Percentiles rank a stretch among this genome's conserved stretches.
Evolutionary conservation across 1,140 invertebrate genomes (phyloP).

Genomic region (Artemia franciscana): DNA sequence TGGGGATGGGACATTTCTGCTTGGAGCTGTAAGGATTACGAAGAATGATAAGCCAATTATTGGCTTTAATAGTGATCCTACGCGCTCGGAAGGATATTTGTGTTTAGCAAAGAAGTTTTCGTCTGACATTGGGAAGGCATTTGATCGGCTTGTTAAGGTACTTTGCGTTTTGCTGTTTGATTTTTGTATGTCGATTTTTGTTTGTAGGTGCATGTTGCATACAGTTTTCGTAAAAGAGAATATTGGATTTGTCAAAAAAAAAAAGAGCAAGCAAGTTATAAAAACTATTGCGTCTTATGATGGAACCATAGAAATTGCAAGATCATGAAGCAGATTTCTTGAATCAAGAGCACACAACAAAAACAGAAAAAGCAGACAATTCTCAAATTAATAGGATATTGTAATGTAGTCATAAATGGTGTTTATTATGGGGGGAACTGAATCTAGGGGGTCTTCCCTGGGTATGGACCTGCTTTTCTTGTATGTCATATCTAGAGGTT

Average conservation of each 20-base stretch:
- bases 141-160: constrained; percentile 39
- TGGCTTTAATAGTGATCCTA: constrained; percentile 93
- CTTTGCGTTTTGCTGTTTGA: constrained; percentile 17
- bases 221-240: neutral
- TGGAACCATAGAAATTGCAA: too few relatives aligned
- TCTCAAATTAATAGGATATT: too few relatives aligned
- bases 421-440: too few relatives aligned
- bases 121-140: constrained; percentile 37
- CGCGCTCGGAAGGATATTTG: constrained; percentile 72
- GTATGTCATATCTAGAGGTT: too few relatives aligned
- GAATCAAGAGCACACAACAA: too few relatives aligned
- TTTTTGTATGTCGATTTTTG: neutral
- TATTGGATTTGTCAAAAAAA: neutral
- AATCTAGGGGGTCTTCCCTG: too few relatives aligned
- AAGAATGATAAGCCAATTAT: constrained; percentile 60
- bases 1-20: constrained; percentile 91
- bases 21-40: constrained; percentile 63
- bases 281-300: too few relatives aligned
- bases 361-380: too few relatives aligned
- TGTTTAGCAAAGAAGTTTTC: constrained; percentile 59
- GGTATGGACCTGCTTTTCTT: too few relatives aligned
- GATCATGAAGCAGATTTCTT: too few relatives aligned
- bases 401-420: too few relatives aligned
- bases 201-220: constrained; percentile 5
- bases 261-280: too few relatives aligned